Conservation (phyloP, 1,140 invertebrate genomes). For the Hyphantria cunea region DNA sequence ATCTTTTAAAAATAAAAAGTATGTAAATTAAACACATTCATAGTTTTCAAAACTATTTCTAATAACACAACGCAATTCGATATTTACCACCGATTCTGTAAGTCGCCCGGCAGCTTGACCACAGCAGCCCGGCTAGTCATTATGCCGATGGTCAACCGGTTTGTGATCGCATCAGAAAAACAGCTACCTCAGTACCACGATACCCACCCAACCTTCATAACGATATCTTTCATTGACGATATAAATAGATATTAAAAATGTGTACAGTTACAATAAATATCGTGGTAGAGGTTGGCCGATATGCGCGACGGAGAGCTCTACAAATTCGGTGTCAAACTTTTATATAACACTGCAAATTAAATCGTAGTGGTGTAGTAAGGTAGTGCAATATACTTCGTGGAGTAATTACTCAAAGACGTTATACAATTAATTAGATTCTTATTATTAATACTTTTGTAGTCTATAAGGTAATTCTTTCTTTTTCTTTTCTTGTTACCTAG, state of each 20-base stretch:
- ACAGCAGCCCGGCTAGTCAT: conserved; percentile 53
- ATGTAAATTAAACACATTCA: no score
- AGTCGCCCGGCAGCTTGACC: conserved; percentile 37
- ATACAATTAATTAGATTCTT: not conserved
- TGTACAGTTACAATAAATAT: conserved; percentile 4
- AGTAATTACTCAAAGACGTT: not conserved
- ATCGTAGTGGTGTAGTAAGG: conserved; percentile 11
- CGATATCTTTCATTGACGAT: not conserved
- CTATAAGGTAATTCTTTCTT: no score
- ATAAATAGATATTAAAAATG: not conserved
- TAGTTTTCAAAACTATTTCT: conserved; percentile 37
- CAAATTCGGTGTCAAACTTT: conserved; percentile 69
- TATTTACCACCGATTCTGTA: conserved; percentile 61
- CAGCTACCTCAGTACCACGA: conserved; percentile 62
- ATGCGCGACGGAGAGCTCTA: conserved; percentile 58
- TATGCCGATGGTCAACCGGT: conserved; percentile 73
- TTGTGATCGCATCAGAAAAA: conserved; percentile 77
- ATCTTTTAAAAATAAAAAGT: no score
- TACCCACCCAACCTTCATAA: conserved; percentile 1
- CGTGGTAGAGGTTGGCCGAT: conserved; percentile 56
- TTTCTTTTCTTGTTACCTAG: no score
- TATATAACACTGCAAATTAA: conserved; percentile 65
- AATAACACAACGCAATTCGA: conserved; percentile 69
- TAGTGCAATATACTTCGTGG: not conserved
- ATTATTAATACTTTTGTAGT: not conserved